Evolutionary conservation across 2,888 invertebrate genomes (phyloP), one percentile per base, ranked within the genome.

Genomic region (Merodon equestris): DNA sequence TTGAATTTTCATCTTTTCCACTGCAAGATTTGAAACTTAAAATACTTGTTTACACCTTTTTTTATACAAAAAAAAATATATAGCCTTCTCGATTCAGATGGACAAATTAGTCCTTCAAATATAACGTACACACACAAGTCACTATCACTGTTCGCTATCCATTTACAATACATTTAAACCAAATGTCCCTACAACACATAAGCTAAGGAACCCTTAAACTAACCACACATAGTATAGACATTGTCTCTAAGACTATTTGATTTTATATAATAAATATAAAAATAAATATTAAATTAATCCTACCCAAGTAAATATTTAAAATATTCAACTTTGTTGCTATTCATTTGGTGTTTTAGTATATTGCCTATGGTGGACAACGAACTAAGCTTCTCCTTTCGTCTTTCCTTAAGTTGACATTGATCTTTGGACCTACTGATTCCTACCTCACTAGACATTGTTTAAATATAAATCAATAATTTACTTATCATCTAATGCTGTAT

Each of bases 211-310:
- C 18, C 44, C 18, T 68, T 18, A 58, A 1, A 38, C 45, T 60
- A 45, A 38, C 5, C n/a, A n/a, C n/a, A n/a, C n/a, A n/a, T n/a
- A 15, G 40, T 9, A 13, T 13, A 58, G 13, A 15, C 19, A 40
- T 58, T 51, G 1, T 34, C 36, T 17, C 18, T 57, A 51, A 56
- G 57, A 57, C 50, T 44, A 51, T 56, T 19, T 34, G 14, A n/a
- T 51, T 44, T 56, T 50, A 50, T 50, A 50, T 27, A 27, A 27
- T 27, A 42, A 36, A 45, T 60, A 76, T n/a, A 76, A 76, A 76
- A 71, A 76, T 76, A 71, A 76, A 71, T 71, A 76, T 66, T 50
- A 60, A 66, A 66, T 50, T 60, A 45, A 66, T 45, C 60, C 56
- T 71, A 71, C 42, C 7, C 50, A 54, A 15, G 10, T 56, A 60